A percentile compares a stretch with the other conserved stretches of the same genome.
phyloP scores from a whole-genome alignment of 2,888 invertebrate genomes.

The Andrena bucephala region DNA sequence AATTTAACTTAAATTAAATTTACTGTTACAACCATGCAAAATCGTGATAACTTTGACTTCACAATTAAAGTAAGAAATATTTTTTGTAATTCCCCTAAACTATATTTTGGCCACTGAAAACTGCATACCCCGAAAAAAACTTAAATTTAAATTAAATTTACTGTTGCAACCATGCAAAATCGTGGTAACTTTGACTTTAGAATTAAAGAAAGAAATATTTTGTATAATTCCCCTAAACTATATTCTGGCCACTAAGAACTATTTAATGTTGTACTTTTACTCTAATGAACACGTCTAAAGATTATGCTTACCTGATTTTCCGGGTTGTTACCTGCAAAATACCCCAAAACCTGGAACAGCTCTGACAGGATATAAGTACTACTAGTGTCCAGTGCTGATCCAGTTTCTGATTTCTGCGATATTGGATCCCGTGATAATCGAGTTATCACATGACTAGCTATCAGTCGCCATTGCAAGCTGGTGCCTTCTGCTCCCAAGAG shows the following conservation, averaged over 20 bases:
- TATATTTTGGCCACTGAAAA: background rate
- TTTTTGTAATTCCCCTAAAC: background rate
- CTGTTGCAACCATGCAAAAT: background rate
- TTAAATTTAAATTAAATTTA: background rate
- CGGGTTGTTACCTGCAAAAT: constrained; percentile 92
- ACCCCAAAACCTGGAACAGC: constrained; percentile 92
- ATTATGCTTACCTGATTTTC: constrained; percentile 89
- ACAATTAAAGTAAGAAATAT: background rate
- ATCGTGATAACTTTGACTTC: constrained; percentile 3
- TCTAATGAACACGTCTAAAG: background rate
- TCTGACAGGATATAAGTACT: constrained; percentile 91
- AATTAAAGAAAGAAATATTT: background rate
- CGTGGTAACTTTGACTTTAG: background rate
- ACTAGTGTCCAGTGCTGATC: constrained; percentile 83
- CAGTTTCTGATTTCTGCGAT: constrained; percentile 70
- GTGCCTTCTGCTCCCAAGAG: constrained; percentile 93
- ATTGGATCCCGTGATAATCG: constrained; percentile 87
- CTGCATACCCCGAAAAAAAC: background rate
- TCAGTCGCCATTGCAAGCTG: constrained; percentile 94
- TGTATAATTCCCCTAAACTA: background rate
- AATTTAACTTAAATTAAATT: background rate
- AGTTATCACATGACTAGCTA: constrained; percentile 93
- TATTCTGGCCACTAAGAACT: background rate
- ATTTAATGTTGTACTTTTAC: background rate
- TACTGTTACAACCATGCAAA: background rate